phyloP scores from a whole-genome alignment of 2,888 invertebrate genomes.

The Augochlorella aurata region DNA sequence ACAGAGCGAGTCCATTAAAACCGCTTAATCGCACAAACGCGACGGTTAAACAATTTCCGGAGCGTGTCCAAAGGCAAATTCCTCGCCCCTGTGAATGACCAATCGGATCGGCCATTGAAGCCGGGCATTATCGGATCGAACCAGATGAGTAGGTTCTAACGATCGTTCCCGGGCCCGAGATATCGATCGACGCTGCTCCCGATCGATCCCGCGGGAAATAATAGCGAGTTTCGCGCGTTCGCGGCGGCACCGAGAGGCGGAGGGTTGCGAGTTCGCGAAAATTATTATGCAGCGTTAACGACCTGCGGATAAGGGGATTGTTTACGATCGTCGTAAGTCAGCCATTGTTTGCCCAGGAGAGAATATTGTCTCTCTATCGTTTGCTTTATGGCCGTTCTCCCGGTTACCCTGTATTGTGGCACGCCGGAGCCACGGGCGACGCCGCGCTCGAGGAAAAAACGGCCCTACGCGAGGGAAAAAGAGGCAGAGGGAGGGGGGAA shows the following conservation, averaged over 20 bases:
- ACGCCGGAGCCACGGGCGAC: constrained; percentile 25
- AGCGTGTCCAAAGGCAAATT: neutral
- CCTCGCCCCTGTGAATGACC: neutral
- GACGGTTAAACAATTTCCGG: constrained; percentile 1
- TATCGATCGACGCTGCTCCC: constrained; percentile 26
- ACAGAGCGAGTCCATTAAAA: neutral
- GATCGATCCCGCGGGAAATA: constrained; percentile 41
- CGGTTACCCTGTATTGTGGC: constrained; percentile 57
- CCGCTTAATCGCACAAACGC: neutral
- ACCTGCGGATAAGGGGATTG: constrained; percentile 72
- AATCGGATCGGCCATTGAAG: neutral
- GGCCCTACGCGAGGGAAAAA: neutral
- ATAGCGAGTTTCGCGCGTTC: neutral
- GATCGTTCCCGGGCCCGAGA: neutral
- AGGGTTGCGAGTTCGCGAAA: constrained; percentile 48
- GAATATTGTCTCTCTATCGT: constrained; percentile 74
- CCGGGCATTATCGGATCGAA: constrained; percentile 1
- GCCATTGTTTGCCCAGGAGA: constrained; percentile 71
- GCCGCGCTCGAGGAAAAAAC: constrained; percentile 13
- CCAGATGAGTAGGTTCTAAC: constrained; percentile 20
- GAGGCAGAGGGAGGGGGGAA: neutral
- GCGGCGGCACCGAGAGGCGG: constrained; percentile 1
- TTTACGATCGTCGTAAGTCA: constrained; percentile 72
- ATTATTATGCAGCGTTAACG: constrained; percentile 74
- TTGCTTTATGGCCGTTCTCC: constrained; percentile 68